These are phyloP conservation scores for Orussus abietinus DNA, from an alignment of 1,140 invertebrate genomes.

Conservation along the genomic window DNA sequence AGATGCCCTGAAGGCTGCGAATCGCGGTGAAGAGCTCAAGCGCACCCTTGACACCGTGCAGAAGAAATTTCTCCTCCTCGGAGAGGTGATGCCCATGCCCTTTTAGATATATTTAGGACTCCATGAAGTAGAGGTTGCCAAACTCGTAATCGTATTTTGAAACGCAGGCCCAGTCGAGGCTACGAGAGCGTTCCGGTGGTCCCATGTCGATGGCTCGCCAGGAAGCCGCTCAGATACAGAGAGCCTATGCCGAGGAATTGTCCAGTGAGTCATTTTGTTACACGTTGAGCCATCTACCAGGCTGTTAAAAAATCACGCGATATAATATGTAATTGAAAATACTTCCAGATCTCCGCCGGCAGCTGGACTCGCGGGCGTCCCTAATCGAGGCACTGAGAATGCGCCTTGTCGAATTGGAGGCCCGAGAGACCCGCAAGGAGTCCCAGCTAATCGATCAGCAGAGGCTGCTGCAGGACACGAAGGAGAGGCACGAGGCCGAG, in stretches of 20 bases:
- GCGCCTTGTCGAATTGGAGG: constrained; percentile 50
- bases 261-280: constrained; percentile 28
- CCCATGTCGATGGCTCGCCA: constrained; percentile 38
- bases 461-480: constrained; percentile 50
- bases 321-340: not conserved
- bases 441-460: constrained; percentile 49
- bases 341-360: constrained; percentile 41
- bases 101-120: constrained; percentile 14
- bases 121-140: constrained; percentile 19
- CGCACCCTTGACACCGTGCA: constrained; percentile 53
- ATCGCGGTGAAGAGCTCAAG: constrained; percentile 53
- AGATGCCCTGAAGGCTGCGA: constrained; percentile 53
- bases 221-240: constrained; percentile 40
- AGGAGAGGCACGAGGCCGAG: constrained; percentile 54
- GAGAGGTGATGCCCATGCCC: constrained; percentile 42
- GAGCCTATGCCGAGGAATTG: constrained; percentile 45
- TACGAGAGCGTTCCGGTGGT: constrained; percentile 36
- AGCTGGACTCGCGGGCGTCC: constrained; percentile 46
- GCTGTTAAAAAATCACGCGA: not conserved
- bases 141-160: not conserved
- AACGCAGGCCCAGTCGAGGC: constrained; percentile 37
- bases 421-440: constrained; percentile 50
- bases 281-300: not conserved
- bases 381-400: constrained; percentile 43
- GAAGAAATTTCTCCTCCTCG: constrained; percentile 53